These are phyloP conservation scores for Acleris cristana DNA, from an alignment of 2,888 invertebrate species.

Conservation along the genomic window DNA sequence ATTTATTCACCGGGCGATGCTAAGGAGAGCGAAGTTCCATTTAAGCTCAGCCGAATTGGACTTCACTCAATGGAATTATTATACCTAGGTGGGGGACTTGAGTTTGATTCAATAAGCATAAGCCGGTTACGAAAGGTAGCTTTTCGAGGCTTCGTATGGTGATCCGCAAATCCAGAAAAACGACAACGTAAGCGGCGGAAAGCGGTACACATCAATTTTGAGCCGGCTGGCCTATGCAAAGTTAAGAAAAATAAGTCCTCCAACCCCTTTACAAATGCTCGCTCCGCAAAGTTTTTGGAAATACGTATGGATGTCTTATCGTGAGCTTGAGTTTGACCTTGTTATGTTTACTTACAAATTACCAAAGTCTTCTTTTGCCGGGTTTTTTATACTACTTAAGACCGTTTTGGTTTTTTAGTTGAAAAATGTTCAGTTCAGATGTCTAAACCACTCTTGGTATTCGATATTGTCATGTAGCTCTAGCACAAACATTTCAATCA, in stretches of 20 bases:
- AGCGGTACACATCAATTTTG: slow-evolving; percentile 34
- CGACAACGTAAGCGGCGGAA: slow-evolving; percentile 50
- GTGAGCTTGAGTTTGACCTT: background rate
- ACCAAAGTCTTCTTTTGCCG: no score
- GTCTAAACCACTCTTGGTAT: no score
- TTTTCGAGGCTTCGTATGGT: slow-evolving; percentile 36
- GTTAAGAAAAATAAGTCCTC: slow-evolving; percentile 30
- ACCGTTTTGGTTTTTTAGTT: no score
- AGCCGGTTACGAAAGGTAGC: slow-evolving; percentile 41
- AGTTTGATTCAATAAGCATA: slow-evolving; percentile 32
- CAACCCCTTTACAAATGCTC: slow-evolving; percentile 25
- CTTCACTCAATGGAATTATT: slow-evolving; percentile 30
- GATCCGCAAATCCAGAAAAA: slow-evolving; percentile 47
- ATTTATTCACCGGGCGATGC: slow-evolving; percentile 30
- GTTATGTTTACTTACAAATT: no score
- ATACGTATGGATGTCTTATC: background rate
- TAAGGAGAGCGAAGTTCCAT: slow-evolving; percentile 26
- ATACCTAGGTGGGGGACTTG: slow-evolving; percentile 23
- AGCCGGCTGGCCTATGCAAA: slow-evolving; percentile 29
- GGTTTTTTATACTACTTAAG: no score
- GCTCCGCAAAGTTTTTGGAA: background rate
- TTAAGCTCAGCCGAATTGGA: slow-evolving; percentile 25
- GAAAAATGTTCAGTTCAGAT: no score
- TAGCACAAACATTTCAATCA: no score
- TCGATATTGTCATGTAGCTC: no score